Base-by-base conservation (phyloP, 2,888 invertebrate species). In the Coleophora deauratella region DNA sequence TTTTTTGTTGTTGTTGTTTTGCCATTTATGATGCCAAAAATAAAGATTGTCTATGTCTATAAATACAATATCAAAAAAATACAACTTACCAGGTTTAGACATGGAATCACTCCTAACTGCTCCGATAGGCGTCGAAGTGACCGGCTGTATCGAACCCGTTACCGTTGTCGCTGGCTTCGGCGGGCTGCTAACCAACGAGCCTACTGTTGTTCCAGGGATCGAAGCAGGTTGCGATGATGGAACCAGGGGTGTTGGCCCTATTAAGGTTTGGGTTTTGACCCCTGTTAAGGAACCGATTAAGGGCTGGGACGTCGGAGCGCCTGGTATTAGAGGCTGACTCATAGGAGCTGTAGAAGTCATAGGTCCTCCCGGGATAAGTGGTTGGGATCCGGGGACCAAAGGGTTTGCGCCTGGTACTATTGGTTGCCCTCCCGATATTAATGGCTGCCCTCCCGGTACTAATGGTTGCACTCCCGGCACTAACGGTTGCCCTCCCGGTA, bases 21-120 rank as follows among this genome's bases (percentile, higher is more conserved):
- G n/a, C n/a, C n/a, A n/a, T n/a, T n/a, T n/a, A n/a, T n/a, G n/a
- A n/a, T n/a, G n/a, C n/a, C n/a, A n/a, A n/a, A n/a, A n/a, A n/a
- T n/a, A n/a, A n/a, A n/a, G n/a, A n/a, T n/a, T n/a, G n/a, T n/a
- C n/a, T n/a, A n/a, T n/a, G n/a, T n/a, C n/a, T n/a, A n/a, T n/a
- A n/a, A n/a, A n/a, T n/a, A n/a, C n/a, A n/a, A n/a, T n/a, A n/a
- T n/a, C n/a, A n/a, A n/a, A n/a, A n/a, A n/a, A n/a, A n/a, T n/a
- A n/a, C n/a, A n/a, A 54, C 70, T 70, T 41, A 82, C 85, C 77
- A 1, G 86, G 77, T 40, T 81, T 82, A 0, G 81, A 80, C n/a
- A 74, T 44, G 0, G 66, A 65, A 1, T 82, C 81, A 33, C 55
- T 69, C 36, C 71, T 79, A 9, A 76, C 49, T 0, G 75, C 69